Evolutionary conservation across 2,888 invertebrate species (phyloP).

Genomic region (Laspeyria flexula): DNA sequence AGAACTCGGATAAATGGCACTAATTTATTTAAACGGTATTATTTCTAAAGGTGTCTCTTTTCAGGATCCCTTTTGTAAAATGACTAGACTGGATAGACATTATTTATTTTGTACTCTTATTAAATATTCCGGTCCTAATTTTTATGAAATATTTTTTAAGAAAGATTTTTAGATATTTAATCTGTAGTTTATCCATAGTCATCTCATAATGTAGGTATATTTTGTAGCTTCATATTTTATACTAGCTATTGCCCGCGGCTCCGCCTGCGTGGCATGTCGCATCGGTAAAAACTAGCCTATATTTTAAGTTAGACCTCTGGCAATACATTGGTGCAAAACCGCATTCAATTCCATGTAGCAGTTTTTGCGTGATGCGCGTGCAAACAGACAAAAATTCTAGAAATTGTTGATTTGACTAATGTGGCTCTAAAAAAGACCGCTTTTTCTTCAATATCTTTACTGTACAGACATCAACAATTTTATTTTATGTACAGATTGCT

Average conservation of each 20-base stretch:
- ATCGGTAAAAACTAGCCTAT: too few relatives aligned
- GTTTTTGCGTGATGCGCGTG: too few relatives aligned
- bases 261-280: too few relatives aligned
- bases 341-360: too few relatives aligned
- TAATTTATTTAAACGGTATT: constrained; percentile 74
- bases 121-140: constrained; percentile 57
- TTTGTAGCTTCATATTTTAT: too few relatives aligned
- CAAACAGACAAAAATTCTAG: too few relatives aligned
- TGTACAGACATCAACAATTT: neutral
- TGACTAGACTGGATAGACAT: constrained; percentile 59
- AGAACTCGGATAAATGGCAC: constrained; percentile 61
- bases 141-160: constrained; percentile 51
- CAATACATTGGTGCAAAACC: too few relatives aligned
- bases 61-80: constrained; percentile 62
- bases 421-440: too few relatives aligned
- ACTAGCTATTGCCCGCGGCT: too few relatives aligned
- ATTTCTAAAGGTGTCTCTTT: constrained; percentile 66
- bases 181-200: constrained; percentile 18
- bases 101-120: constrained; percentile 71
- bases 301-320: too few relatives aligned
- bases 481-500: constrained; percentile 18
- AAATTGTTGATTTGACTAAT: too few relatives aligned
- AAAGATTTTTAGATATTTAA: constrained; percentile 27
- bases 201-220: too few relatives aligned
- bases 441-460: neutral